Conservation (phyloP, 2,113 vertebrate species). For the Puma concolor region DNA sequence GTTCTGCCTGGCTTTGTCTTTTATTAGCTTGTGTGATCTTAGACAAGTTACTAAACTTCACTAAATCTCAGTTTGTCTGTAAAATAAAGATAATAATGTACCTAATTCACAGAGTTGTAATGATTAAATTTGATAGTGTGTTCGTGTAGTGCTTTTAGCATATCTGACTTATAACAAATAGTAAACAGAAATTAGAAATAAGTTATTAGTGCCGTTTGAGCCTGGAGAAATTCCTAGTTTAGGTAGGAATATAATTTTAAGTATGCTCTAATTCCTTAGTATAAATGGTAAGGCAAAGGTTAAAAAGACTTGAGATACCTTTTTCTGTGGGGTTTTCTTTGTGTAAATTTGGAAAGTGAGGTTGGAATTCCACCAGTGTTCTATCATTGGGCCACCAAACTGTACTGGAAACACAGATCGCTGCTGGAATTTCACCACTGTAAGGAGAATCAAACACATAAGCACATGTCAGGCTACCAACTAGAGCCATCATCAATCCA, state of each 20-base stretch:
- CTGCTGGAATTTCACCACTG: slow-evolving; percentile 94
- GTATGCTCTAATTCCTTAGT: slow-evolving; percentile 21
- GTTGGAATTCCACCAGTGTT: slow-evolving; percentile 91
- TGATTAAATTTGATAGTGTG: slow-evolving; percentile 16
- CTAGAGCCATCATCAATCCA: not conserved
- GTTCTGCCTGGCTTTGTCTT: slow-evolving; percentile 18
- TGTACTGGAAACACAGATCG: slow-evolving; percentile 90
- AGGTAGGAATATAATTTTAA: slow-evolving; percentile 33
- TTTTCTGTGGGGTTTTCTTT: slow-evolving; percentile 90
- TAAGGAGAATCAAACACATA: slow-evolving; percentile 71
- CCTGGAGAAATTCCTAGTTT: slow-evolving; percentile 4
- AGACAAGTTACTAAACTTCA: not conserved
- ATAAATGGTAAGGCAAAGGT: not conserved
- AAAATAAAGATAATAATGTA: slow-evolving; percentile 37
- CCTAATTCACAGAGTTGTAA: not conserved
- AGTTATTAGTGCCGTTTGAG: not conserved
- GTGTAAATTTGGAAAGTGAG: slow-evolving; percentile 92
- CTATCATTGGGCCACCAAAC: slow-evolving; percentile 85
- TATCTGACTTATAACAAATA: not conserved
- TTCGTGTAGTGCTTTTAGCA: not conserved
- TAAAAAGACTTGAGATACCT: slow-evolving; percentile 84
- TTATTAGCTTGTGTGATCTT: slow-evolving; percentile 10
- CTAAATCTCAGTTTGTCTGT: slow-evolving; percentile 8
- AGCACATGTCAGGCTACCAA: not conserved
- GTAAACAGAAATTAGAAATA: not conserved